These are phyloP conservation scores for Brenthis hecate DNA, from an alignment of 2,888 invertebrate species.

Conservation along the genomic window DNA sequence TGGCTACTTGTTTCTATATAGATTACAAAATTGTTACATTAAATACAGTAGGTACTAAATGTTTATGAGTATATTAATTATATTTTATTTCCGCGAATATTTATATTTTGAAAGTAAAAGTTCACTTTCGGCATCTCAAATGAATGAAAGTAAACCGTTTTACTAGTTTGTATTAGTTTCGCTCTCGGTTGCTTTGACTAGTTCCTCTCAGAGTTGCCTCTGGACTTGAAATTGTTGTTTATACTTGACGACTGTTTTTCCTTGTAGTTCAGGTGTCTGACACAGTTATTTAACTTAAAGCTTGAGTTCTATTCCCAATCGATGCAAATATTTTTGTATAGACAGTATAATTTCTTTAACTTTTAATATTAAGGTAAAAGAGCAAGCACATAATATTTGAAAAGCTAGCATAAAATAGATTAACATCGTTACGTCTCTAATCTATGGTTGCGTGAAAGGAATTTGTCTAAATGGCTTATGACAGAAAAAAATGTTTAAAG, in stretches of 20 bases:
- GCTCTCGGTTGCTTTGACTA: slow-evolving; percentile 59
- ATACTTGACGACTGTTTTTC: background rate
- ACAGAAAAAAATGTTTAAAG: too few species aligned
- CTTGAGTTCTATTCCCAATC: background rate
- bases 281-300: background rate
- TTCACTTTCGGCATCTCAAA: slow-evolving; percentile 71
- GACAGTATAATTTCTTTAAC: too few species aligned
- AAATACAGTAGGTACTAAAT: background rate
- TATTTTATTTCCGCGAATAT: slow-evolving; percentile 21
- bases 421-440: too few species aligned
- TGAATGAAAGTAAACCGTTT: slow-evolving; percentile 75
- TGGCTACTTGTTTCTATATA: too few species aligned
- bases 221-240: slow-evolving; percentile 16
- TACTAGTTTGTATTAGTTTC: slow-evolving; percentile 70
- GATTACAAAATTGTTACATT: background rate
- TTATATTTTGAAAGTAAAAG: slow-evolving; percentile 70
- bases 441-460: too few species aligned
- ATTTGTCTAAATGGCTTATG: too few species aligned
- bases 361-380: too few species aligned
- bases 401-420: too few species aligned
- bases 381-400: too few species aligned
- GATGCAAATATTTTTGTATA: background rate
- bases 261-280: background rate
- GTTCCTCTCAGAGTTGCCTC: slow-evolving; percentile 24
- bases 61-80: slow-evolving; percentile 10